Evolutionary conservation across 2,113 vertebrate species (phyloP).

Genomic region (Caranx ignobilis): DNA sequence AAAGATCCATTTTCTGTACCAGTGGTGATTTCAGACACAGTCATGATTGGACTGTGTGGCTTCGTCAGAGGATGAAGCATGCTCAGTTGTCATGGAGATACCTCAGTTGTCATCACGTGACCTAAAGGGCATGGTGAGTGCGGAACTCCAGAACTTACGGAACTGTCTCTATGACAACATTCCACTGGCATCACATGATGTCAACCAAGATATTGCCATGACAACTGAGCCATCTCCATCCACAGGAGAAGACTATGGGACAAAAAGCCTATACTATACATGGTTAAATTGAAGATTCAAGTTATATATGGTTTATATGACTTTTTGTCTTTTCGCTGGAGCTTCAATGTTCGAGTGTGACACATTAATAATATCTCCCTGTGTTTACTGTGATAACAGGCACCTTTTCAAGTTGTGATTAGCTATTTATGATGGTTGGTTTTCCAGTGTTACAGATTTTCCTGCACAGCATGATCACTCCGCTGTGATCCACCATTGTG

Average conservation of each 20-base stretch:
- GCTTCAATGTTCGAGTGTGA: not conserved
- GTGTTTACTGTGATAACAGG: slow-evolving; percentile 12
- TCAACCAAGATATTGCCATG: slow-evolving; percentile 11
- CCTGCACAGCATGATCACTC: slow-evolving; percentile 23
- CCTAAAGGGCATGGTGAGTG: not conserved
- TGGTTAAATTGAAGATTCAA: not conserved
- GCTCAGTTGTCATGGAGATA: not conserved
- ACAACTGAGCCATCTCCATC: slow-evolving; percentile 15
- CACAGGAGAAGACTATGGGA: not conserved
- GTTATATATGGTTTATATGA: too few relatives aligned
- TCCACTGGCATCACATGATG: not conserved
- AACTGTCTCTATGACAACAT: slow-evolving; percentile 19
- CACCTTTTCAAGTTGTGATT: not conserved
- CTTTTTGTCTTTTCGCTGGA: not conserved
- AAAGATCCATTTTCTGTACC: too few relatives aligned
- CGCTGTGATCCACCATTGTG: slow-evolving; percentile 18
- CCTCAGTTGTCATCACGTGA: slow-evolving; percentile 1
- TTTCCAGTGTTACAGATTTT: slow-evolving; percentile 25
- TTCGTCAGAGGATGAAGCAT: not conserved
- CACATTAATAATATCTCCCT: not conserved
- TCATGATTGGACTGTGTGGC: not conserved
- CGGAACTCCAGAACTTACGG: not conserved
- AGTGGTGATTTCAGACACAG: not conserved
- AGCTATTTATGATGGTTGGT: slow-evolving; percentile 7
- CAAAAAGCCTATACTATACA: not conserved